These are phyloP conservation scores for Pristionchus mayeri DNA, from an alignment of 2,888 invertebrate genomes.

Conservation along the genomic window DNA sequence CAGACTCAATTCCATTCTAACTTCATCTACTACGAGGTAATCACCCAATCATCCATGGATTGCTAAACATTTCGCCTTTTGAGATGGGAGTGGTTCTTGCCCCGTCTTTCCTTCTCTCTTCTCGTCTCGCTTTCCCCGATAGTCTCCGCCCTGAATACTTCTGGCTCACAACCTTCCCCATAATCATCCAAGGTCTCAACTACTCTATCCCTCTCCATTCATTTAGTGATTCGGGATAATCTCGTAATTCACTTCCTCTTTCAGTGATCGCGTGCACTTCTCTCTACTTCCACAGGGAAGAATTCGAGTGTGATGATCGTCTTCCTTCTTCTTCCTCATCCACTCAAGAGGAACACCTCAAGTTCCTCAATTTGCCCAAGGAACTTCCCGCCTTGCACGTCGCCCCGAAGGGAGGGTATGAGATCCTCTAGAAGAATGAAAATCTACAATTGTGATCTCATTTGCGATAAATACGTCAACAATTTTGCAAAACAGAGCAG, in stretches of 20 bases:
- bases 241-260: background rate
- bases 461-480: no score
- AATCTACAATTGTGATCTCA: no score
- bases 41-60: no score
- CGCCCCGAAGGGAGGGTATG: no score
- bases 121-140: no score
- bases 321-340: background rate
- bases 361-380: no score
- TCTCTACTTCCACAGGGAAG: conserved; percentile 13
- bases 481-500: no score
- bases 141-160: background rate
- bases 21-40: background rate
- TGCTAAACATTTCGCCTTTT: background rate
- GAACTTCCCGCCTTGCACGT: no score
- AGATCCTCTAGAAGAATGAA: no score
- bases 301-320: background rate
- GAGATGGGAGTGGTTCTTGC: background rate
- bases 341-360: no score
- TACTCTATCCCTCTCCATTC: background rate
- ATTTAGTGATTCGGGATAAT: background rate
- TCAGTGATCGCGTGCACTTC: background rate
- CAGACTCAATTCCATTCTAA: background rate
- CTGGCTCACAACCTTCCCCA: background rate
- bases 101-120: background rate
- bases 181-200: background rate